Percentiles rank a stretch among this genome's conserved stretches.
These are phyloP conservation scores for Panthera tigris DNA, from an alignment of 2,113 vertebrate species.

Conservation along the genomic window DNA sequence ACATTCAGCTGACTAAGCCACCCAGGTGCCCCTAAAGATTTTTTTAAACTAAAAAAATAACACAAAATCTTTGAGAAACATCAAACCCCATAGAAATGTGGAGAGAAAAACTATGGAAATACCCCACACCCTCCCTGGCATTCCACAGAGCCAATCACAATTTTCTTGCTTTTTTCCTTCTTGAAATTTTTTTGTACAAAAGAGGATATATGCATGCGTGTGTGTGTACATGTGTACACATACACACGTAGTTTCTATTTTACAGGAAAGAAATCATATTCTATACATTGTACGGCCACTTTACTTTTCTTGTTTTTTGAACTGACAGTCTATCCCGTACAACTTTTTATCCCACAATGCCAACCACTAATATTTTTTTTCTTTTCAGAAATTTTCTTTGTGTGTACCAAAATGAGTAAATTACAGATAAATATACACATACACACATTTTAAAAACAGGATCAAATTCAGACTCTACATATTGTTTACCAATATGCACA, in stretches of 20 bases:
- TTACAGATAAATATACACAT: neutral
- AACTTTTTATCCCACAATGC: neutral
- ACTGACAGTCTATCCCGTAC: neutral
- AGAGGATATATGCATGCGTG: neutral
- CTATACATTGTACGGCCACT: neutral
- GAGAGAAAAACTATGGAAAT: neutral
- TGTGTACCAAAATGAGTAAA: neutral
- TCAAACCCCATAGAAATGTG: neutral
- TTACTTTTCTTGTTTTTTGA: neutral
- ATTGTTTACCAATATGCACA: neutral
- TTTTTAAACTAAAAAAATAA: neutral
- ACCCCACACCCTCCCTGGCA: neutral
- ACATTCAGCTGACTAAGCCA: neutral
- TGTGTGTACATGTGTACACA: fast-evolving
- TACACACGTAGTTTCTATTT: neutral
- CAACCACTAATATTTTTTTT: neutral
- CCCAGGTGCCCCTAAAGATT: neutral
- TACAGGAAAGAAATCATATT: neutral
- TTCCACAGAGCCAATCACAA: neutral
- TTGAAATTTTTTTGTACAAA: neutral
- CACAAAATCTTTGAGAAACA: neutral
- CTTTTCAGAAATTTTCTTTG: neutral
- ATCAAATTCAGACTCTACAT: neutral
- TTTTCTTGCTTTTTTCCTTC: neutral
- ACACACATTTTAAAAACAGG: neutral